Percentiles rank a stretch among this genome's conserved stretches.
Conservation (phyloP, 1,140 invertebrate species). For the Diachasma alloeum region DNA sequence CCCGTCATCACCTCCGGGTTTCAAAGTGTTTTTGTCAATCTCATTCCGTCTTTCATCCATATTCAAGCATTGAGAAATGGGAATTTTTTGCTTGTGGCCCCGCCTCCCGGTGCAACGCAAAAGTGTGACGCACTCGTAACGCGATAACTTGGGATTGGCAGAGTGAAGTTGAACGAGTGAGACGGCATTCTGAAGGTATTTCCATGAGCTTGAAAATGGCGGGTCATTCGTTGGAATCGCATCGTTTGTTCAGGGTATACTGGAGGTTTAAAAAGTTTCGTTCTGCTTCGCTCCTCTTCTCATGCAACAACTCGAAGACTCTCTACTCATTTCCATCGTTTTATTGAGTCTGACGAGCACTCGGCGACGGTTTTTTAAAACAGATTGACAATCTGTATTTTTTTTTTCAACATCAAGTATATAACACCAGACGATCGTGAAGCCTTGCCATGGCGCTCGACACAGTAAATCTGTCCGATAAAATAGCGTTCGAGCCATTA, state of each 20-base stretch:
- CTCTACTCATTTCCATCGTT: background rate
- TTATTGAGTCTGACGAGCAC: background rate
- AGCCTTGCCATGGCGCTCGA: conserved; percentile 24
- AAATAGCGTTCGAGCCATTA: conserved; percentile 61
- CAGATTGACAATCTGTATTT: background rate
- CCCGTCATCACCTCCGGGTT: background rate
- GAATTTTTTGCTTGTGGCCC: no score
- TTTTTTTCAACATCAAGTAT: background rate
- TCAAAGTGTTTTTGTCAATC: background rate
- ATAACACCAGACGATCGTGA: background rate
- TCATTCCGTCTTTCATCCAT: background rate
- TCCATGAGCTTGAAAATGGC: no score
- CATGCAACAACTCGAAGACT: no score
- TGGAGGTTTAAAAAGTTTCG: no score
- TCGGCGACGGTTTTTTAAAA: background rate
- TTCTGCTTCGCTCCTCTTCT: no score
- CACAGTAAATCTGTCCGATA: conserved; percentile 59
- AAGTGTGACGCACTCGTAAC: no score
- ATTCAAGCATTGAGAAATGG: background rate
- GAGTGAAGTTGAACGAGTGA: no score
- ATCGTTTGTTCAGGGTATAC: no score
- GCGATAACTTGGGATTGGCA: no score
- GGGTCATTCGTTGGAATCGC: no score
- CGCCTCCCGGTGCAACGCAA: no score
- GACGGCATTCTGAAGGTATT: no score